Base-by-base conservation (phyloP, 2,888 invertebrate species). In the Gnatocerus cornutus region DNA sequence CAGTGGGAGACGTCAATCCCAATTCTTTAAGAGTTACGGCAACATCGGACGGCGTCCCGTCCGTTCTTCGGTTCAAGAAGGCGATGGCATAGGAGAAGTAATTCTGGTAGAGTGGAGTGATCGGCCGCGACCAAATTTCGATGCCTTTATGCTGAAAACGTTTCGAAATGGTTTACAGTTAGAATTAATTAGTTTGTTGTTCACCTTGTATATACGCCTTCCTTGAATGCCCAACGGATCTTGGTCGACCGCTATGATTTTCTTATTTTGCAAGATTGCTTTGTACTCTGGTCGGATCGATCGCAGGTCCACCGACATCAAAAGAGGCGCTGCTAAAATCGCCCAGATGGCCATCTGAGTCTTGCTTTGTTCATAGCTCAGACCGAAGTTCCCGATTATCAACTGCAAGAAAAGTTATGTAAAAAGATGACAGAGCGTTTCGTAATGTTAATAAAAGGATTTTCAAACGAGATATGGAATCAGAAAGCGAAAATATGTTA, bases 301-400 rank as follows among this genome's bases (percentile, higher is more conserved):
- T 71, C 97, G 87, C 56, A 98, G 87, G 86, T 98, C 98, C 29
- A 94, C 95, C n/a, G 97, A 98, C 96, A 98, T 97, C 59, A 98
- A 87, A n/a, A 98, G 88, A 0, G 98, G 98, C 1, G 98, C 95
- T 0, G 98, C 97, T 81, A 98, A 85, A 77, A 98, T 95, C 3
- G 97, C 94, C 98, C 98, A 98, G 72, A 98, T 89, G 2, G 97
- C 97, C 91, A 98, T 97, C 87, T 98, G 98, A 0, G 95, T 95
- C 86, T 96, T 94, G 80, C 96, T 93, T 85, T 98, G 97, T 81
- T 97, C 97, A 84, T 95, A 95, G 79, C 97, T 97, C 39, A 98
- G 86, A 0, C 97, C 97, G 83, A 95, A 97, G 86, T 98, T 96
- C 33, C 98, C 98, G 79, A 98, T 92, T 76, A 98, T 96, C 79